phyloP scores from a whole-genome alignment of 2,113 vertebrate species.

The Amphiprion ocellaris region DNA sequence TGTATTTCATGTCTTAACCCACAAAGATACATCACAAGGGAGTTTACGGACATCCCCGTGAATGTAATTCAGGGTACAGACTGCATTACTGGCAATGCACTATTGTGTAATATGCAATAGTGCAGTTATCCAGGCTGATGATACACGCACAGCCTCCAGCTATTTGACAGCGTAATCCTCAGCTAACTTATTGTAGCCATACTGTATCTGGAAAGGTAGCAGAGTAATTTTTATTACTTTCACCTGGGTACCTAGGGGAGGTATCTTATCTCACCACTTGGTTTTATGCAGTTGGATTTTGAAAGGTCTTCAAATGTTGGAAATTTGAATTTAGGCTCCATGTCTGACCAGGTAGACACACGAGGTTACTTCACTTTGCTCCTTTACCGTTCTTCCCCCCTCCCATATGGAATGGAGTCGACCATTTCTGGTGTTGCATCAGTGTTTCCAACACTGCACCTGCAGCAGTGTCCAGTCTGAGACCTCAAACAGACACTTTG shows the following conservation, averaged over 20 bases:
- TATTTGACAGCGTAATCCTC: slow-evolving; percentile 71
- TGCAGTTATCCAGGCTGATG: slow-evolving; percentile 63
- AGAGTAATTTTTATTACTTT: slow-evolving; percentile 63
- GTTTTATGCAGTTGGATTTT: slow-evolving; percentile 63
- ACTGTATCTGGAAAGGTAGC: slow-evolving; percentile 64
- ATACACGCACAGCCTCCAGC: slow-evolving; percentile 54
- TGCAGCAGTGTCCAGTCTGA: slow-evolving; percentile 66
- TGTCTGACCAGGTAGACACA: slow-evolving; percentile 42
- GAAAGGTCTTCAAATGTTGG: slow-evolving; percentile 63
- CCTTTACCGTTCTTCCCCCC: background rate
- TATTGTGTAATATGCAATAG: slow-evolving; percentile 58
- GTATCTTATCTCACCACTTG: slow-evolving; percentile 62
- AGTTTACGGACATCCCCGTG: slow-evolving; percentile 68
- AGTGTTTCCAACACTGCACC: slow-evolving; percentile 71
- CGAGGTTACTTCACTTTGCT: slow-evolving; percentile 38
- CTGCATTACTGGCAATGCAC: slow-evolving; percentile 49
- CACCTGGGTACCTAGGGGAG: slow-evolving; percentile 54
- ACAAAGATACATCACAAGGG: slow-evolving; percentile 78
- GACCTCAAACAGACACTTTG: slow-evolving; percentile 70
- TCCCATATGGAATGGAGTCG: slow-evolving; percentile 21
- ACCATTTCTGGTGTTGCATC: slow-evolving; percentile 76
- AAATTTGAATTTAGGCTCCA: slow-evolving; percentile 66
- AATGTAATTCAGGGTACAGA: slow-evolving; percentile 68
- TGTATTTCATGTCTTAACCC: slow-evolving; percentile 78
- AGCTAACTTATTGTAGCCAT: slow-evolving; percentile 60